Percentiles rank a stretch among this genome's conserved stretches.
phyloP scores from a whole-genome alignment of 2,888 invertebrate genomes.

The Vanessa cardui region DNA sequence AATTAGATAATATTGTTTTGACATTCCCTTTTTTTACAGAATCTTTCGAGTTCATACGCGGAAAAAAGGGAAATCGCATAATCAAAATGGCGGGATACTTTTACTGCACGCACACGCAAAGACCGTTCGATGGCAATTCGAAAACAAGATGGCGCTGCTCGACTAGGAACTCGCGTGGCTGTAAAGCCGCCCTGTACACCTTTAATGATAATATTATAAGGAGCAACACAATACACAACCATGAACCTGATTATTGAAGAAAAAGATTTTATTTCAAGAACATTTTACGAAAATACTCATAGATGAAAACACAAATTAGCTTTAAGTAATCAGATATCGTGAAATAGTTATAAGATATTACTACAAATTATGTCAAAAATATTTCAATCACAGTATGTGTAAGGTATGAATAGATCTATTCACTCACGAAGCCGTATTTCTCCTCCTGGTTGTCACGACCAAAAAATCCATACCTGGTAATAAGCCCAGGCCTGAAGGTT shows the following conservation, averaged over 20 bases:
- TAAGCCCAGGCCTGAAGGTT: too few species aligned
- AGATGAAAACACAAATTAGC: too few species aligned
- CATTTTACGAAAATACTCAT: not conserved
- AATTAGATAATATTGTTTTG: too few species aligned
- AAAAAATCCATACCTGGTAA: too few species aligned
- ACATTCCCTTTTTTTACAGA: slow-evolving; percentile 13
- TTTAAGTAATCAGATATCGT: too few species aligned
- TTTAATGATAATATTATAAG: slow-evolving; percentile 38
- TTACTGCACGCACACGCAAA: slow-evolving; percentile 30
- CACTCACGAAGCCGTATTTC: too few species aligned
- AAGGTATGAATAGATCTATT: too few species aligned
- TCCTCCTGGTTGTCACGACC: too few species aligned
- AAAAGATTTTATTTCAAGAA: not conserved
- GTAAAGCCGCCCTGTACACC: slow-evolving; percentile 47
- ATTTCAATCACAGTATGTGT: too few species aligned
- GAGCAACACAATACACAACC: slow-evolving; percentile 46
- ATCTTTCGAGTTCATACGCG: slow-evolving; percentile 27
- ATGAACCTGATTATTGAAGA: slow-evolving; percentile 31
- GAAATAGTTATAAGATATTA: too few species aligned
- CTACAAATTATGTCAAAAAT: too few species aligned
- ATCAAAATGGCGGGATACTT: slow-evolving; percentile 35
- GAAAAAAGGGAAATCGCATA: slow-evolving; percentile 36
- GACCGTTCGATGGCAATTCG: slow-evolving; percentile 2
- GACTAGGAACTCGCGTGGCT: slow-evolving; percentile 47
- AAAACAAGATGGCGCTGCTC: slow-evolving; percentile 43